A percentile compares a stretch with the other conserved stretches of the same genome.
These are phyloP conservation scores for Drosophila basisetae DNA, from an alignment of 2,888 invertebrate species.

Conservation along the genomic window DNA sequence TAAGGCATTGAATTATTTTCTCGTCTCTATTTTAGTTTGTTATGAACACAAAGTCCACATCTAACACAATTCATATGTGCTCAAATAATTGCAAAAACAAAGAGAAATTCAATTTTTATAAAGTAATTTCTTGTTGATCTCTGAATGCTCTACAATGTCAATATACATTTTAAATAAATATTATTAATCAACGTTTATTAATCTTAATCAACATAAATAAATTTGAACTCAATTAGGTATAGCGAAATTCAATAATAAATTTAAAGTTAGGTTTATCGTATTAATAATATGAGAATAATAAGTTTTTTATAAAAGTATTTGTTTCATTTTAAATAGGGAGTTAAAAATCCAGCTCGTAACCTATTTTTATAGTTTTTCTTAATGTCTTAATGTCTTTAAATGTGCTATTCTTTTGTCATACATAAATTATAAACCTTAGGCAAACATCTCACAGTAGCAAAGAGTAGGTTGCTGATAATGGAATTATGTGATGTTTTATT, in stretches of 20 bases:
- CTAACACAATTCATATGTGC: conserved; percentile 9
- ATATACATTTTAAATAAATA: not conserved
- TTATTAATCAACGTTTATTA: not conserved
- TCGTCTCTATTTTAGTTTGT: conserved; percentile 6
- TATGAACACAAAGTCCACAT: conserved; percentile 38
- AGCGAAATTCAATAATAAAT: not conserved
- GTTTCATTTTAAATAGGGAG: too few species aligned
- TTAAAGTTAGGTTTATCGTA: not conserved
- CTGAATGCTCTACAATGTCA: not conserved
- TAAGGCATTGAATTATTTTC: conserved; percentile 27
- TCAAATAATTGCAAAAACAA: conserved; percentile 15
- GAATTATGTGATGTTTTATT: not conserved
- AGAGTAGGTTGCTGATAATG: not conserved
- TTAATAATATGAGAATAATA: not conserved
- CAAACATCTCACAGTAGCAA: too few species aligned
- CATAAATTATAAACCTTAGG: not conserved
- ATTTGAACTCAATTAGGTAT: not conserved
- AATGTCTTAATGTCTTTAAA: not conserved
- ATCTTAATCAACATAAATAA: not conserved
- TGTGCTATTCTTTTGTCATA: not conserved
- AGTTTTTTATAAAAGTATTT: not conserved
- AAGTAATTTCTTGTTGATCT: not conserved
- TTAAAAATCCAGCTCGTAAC: not conserved
- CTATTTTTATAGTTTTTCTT: not conserved
- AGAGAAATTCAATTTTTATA: conserved; percentile 1